phyloP scores from a whole-genome alignment of 2,797 vertebrate species.

The Oreochromis mossambicus region DNA sequence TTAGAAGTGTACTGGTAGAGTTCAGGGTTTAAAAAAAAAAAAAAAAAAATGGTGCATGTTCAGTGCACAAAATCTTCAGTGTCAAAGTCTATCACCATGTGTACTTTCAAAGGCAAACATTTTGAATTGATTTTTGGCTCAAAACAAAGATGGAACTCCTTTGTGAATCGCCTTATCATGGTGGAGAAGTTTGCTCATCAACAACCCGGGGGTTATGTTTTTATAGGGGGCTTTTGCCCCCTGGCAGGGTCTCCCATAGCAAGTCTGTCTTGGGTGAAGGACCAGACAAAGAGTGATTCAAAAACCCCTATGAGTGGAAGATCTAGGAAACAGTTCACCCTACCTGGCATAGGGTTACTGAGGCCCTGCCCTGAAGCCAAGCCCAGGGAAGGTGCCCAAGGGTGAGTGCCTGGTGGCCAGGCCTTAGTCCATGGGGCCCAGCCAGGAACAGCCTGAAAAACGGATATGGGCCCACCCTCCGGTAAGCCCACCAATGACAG shows the following conservation, averaged over 20 bases:
- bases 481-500: background rate
- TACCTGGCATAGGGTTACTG: background rate
- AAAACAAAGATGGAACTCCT: background rate
- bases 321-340: background rate
- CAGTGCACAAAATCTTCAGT: background rate
- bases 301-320: background rate
- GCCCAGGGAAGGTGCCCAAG: background rate
- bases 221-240: background rate
- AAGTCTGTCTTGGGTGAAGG: background rate
- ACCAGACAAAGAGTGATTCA: background rate
- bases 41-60: background rate
- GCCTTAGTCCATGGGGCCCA: background rate
- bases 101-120: slow-evolving; percentile 22
- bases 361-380: background rate
- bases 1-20: background rate
- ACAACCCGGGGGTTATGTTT: no score
- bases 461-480: background rate
- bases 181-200: background rate
- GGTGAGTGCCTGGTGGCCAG: background rate
- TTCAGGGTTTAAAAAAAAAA: no score
- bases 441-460: background rate
- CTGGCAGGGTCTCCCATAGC: background rate
- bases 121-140: background rate
- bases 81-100: background rate
- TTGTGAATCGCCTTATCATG: background rate